Evolutionary conservation across 2,888 invertebrate species (phyloP).

Genomic region (Meta bourneti): DNA sequence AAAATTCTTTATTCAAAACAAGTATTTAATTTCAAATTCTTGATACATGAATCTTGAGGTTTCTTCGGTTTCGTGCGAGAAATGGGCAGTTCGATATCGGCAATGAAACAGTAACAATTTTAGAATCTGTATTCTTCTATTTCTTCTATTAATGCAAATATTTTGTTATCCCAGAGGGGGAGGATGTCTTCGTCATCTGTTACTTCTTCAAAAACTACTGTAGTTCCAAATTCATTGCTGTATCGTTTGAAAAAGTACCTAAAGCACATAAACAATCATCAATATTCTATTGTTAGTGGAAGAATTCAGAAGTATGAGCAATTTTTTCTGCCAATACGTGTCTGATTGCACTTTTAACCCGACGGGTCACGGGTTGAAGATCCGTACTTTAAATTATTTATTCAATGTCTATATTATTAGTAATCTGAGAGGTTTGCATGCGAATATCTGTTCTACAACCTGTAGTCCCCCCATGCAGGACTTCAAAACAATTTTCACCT

Average conservation of each 20-base stretch:
- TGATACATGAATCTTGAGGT: too few species aligned
- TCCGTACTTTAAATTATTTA: not conserved
- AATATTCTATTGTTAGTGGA: not conserved
- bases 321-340: not conserved
- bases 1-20: too few species aligned
- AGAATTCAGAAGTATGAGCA: not conserved
- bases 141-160: slow-evolving; percentile 94
- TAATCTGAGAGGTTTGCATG: too few species aligned
- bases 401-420: not conserved
- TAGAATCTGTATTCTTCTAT: slow-evolving; percentile 51
- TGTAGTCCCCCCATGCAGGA: too few species aligned
- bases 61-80: too few species aligned
- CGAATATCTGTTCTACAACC: too few species aligned
- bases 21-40: too few species aligned
- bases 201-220: slow-evolving; percentile 96
- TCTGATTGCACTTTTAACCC: not conserved
- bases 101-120: too few species aligned
- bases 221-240: slow-evolving; percentile 93
- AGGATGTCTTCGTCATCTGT: slow-evolving; percentile 92
- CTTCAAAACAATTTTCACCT: too few species aligned
- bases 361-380: too few species aligned
- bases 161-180: slow-evolving; percentile 96
- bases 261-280: slow-evolving; percentile 10
- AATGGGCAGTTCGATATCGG: too few species aligned
- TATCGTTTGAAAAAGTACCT: slow-evolving; percentile 96